Base-by-base conservation (phyloP, 2,888 invertebrate species). In the Trissolcus brochymenae region DNA sequence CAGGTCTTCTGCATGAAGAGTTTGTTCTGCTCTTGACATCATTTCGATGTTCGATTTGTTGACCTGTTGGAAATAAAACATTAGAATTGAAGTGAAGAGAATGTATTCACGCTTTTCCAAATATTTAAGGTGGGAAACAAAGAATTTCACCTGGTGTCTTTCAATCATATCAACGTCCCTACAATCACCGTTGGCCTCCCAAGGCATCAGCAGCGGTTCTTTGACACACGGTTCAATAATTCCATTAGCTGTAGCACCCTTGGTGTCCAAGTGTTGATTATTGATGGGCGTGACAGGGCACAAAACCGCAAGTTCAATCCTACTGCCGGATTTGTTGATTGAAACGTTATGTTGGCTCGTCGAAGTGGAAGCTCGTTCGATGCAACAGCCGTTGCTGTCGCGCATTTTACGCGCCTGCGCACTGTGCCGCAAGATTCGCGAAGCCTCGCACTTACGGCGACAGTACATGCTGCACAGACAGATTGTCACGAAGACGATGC, bases 111-210 rank as follows among this genome's bases (percentile, higher is more conserved):
- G 79, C 93, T 93, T 83, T 92, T 92, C 21, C 87, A 90, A 19
- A 19, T 25, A 25, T 4, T 4, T 19, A 25, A 25, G 25, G 0
- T 25, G 13, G 13, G 13, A 14, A 41, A 2, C 1, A 41, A 46
- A n/a, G 19, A 89, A 90, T n/a, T 19, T 35, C 87, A 93, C 94
- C 89, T 92, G 91, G 62, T 93, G 93, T 89, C 94, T 94, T 89
- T 94, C 93, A 50, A 92, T 93, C 79, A 93, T 93, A 82, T 92
- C 92, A 25, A 87, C 90, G 79, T 93, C 84, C 77, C 88, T 88
- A 21, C 90, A 90, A 55, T 91, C 91, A 50, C 87, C 85, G 29
- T 86, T 86, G 6, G 79, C 54, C 50, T 84, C 82, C 88, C 87
- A 87, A 16, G 86, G 80, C 11, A 82, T 79, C 51, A 90, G 81